Evolutionary conservation across 2,113 vertebrate species (phyloP), one percentile per base, ranked within the genome.

Genomic region (Herpailurus yagouaroundi): DNA sequence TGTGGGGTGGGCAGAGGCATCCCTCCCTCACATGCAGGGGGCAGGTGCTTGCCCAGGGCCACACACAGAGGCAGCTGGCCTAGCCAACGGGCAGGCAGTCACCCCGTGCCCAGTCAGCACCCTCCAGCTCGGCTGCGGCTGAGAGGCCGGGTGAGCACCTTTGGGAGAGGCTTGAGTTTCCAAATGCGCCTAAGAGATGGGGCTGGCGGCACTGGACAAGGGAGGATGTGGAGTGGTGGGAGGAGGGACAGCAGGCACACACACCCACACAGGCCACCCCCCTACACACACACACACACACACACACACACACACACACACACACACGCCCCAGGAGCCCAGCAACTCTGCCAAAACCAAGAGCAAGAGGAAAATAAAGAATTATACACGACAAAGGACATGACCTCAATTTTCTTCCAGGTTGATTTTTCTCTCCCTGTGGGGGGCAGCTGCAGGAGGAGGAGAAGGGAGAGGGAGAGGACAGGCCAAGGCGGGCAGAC

Each of bases 371-470:
- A 89, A 98, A 96, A 97, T 95, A 95, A 97, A 93, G 91, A 94
- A 94, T 88, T 95, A 97, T 86, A 89, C 91, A 96, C 0, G 18
- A 95, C 97, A 97, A 97, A 97, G 96, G 92, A 96, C 87, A 38
- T 79, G 94, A 97, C 96, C 97, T 98, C 97, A 96, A 86, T 97
- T 97, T 97, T 97, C 97, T 94, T 93, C 73, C 92, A 94, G 84
- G 96, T 96, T 96, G 92, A 92, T 92, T 96, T 96, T 97, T 97
- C 87, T 97, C 74, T 92, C 92, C 50, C 52, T 0, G 6, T 57
- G 45, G 31, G 36, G 76, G 71, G 79, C 0, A 1, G 82, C 76
- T 90, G 63, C 71, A 60, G 76, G 55, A 52, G 25, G 57, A 79
- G 64, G 27, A 31, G 33, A 48, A 7, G 64, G 33, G 29, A 80